Conservation (phyloP, 2,113 vertebrate species). For the Tachuris rubrigastra region DNA sequence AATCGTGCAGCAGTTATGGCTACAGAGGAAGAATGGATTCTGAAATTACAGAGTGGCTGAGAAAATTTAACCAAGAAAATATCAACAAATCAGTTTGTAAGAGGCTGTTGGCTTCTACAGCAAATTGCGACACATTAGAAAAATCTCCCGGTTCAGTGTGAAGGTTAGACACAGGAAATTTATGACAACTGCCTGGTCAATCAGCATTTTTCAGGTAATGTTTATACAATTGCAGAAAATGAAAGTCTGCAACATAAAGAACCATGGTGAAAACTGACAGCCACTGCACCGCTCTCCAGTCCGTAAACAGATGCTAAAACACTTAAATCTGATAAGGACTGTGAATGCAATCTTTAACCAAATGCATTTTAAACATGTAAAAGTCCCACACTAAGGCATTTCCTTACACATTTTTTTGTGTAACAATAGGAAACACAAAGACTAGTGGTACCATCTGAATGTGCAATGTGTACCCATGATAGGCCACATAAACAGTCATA, state of each 20-base stretch:
- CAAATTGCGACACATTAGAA: neutral
- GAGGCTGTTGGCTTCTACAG: neutral
- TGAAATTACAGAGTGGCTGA: neutral
- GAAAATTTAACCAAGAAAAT: slow-evolving; percentile 60
- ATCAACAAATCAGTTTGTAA: neutral
- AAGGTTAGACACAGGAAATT: neutral
- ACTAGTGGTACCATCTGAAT: slow-evolving; percentile 45
- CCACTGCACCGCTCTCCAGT: neutral
- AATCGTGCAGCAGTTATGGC: slow-evolving; percentile 8
- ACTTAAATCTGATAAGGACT: slow-evolving; percentile 18
- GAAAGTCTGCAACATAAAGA: slow-evolving; percentile 37
- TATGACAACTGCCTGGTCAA: neutral
- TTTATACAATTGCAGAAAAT: neutral
- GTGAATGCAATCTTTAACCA: neutral
- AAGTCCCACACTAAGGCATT: slow-evolving; percentile 6
- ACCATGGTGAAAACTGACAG: slow-evolving; percentile 11
- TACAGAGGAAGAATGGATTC: neutral
- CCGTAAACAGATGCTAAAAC: slow-evolving; percentile 53
- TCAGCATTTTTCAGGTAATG: neutral
- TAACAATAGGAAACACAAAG: slow-evolving; percentile 55
- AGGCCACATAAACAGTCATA: slow-evolving; percentile 70
- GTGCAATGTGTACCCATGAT: slow-evolving; percentile 40
- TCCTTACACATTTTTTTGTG: slow-evolving; percentile 24
- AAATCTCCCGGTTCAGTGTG: neutral
- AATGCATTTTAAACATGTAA: slow-evolving; percentile 19